Evolutionary conservation across 1,140 invertebrate genomes (phyloP), one percentile per base, ranked within the genome.

Genomic region (Gryon sp.): DNA sequence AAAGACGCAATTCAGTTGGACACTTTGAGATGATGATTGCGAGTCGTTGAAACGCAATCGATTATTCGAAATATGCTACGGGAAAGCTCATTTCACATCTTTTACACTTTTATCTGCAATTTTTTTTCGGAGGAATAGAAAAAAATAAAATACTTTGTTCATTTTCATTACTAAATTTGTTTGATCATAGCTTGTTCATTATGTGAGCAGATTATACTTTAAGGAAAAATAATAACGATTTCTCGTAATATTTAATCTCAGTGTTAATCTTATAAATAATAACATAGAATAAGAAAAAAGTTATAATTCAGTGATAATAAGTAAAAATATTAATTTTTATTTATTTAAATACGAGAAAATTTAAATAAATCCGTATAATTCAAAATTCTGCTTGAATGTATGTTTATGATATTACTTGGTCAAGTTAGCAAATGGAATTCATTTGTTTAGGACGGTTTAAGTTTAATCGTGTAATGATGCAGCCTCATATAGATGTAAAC

Each of bases 1-100:
- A 59, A 59, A 59, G 22, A 69, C 22, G 63, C 50, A 38, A 38
- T 57, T 46, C 50, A 55, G 40, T 36, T 40, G 62, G 48, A 52
- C 60, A 65, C 60, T 65, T 65, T 53, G 62, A 66, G 50, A 66
- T 46, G 48, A 66, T 66, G 62, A 66, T 66, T 52, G 60, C 36
- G 14, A 26, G 48, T 53, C 48, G 18, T 65, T 65, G 46, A 40
- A 43, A 45, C 34, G 2, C 26, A 26, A 65, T 65, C 46, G 48
- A 65, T 65, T 34, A 24, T 53, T 43, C 26, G 32, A 50, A 50
- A 62, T 20, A 16, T 14, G 28, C 38, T 8, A 4, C 26, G 5
- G 28, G 22, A 28, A 36, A 32, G 40, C 41, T 59, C 52, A 43
- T 59, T 45, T 28, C 12, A 8, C 18, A 18, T 16, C 28, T 59